Conservation (phyloP, 2,888 invertebrate species). For the Acrocera orbiculus region DNA sequence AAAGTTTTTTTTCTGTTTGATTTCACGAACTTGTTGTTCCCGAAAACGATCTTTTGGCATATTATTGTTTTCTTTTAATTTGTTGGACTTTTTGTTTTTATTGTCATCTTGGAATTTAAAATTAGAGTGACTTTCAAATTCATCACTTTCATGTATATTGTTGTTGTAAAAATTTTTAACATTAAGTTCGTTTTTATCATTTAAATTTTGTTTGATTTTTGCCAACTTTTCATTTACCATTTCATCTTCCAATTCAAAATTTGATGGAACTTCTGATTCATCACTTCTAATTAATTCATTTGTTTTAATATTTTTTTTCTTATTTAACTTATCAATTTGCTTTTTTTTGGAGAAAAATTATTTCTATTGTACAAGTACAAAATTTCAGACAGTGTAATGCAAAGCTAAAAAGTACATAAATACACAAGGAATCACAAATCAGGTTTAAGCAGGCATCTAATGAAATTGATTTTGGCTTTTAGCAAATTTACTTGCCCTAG, state of each 20-base stretch:
- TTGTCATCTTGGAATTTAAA: constrained; percentile 27
- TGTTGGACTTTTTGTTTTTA: constrained; percentile 17
- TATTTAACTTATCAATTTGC: constrained; percentile 6
- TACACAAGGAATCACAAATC: too few relatives aligned
- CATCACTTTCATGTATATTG: constrained; percentile 18
- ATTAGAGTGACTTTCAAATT: constrained; percentile 14
- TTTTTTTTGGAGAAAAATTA: constrained; percentile 19
- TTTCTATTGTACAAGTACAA: too few relatives aligned
- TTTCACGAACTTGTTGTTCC: constrained; percentile 31
- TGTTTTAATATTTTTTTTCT: background rate
- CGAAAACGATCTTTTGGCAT: constrained; percentile 6
- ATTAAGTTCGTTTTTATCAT: background rate
- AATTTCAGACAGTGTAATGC: too few relatives aligned
- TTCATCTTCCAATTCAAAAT: constrained; percentile 25
- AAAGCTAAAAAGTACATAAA: too few relatives aligned
- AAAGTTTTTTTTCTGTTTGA: constrained; percentile 37
- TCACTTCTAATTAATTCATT: constrained; percentile 16
- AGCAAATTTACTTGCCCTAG: too few relatives aligned
- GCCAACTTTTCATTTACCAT: constrained; percentile 19
- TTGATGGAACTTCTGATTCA: constrained; percentile 14
- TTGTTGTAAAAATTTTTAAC: too few relatives aligned
- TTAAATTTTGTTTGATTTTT: constrained; percentile 6
- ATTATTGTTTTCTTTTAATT: too few relatives aligned
- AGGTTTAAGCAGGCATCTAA: too few relatives aligned
- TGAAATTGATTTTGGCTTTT: too few relatives aligned